These are phyloP conservation scores for Silurus meridionalis DNA, from an alignment of 2,113 vertebrate genomes.

Conservation along the genomic window DNA sequence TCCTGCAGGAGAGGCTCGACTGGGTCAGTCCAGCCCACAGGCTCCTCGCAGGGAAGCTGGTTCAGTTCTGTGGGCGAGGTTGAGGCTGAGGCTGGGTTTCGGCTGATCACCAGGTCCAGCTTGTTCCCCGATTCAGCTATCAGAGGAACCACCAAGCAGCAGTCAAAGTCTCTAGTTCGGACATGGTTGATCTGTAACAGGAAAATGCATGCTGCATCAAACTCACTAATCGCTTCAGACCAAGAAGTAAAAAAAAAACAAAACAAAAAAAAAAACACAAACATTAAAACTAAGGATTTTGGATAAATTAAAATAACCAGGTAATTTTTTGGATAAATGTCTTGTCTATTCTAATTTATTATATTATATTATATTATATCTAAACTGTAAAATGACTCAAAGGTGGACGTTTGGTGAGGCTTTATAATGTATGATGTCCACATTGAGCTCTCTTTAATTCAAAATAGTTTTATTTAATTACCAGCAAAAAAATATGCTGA, in stretches of 20 bases:
- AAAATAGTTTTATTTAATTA: not conserved
- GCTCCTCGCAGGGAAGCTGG: conserved; percentile 59
- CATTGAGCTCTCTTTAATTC: not conserved
- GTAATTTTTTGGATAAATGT: not conserved
- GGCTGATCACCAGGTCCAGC: conserved; percentile 93
- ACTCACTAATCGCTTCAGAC: not conserved
- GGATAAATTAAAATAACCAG: not conserved
- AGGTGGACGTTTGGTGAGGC: not conserved
- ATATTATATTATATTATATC: not conserved
- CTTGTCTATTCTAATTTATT: too few relatives aligned
- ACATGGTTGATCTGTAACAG: conserved; percentile 87
- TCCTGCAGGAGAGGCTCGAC: conserved; percentile 69
- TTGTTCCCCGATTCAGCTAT: conserved; percentile 96
- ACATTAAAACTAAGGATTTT: not conserved
- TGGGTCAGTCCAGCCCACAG: conserved; percentile 76
- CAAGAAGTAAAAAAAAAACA: not conserved
- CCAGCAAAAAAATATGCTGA: not conserved
- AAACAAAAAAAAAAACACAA: not conserved
- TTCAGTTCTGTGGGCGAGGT: conserved; percentile 69
- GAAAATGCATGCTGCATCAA: not conserved
- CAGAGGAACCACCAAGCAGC: conserved; percentile 94
- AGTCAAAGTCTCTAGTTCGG: conserved; percentile 97
- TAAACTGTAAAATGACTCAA: not conserved
- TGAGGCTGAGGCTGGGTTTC: conserved; percentile 84
- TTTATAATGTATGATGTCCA: not conserved